Evolutionary conservation across 2,113 vertebrate genomes (phyloP).

Genomic region (Polypterus senegalus): DNA sequence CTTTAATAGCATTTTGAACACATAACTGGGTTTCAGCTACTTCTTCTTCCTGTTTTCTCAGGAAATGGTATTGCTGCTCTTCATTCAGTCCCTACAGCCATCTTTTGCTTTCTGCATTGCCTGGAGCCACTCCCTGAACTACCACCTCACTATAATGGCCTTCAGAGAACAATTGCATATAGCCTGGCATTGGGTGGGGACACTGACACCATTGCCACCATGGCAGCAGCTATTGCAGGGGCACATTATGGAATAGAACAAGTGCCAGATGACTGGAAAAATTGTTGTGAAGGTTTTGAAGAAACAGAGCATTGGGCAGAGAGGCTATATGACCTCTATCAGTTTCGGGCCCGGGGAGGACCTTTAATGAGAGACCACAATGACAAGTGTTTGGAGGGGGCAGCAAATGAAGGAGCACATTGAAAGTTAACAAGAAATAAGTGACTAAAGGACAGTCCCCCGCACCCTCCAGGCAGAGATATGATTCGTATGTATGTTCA

Average conservation of each 20-base stretch:
- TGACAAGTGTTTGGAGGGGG: neutral
- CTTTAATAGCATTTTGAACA: neutral
- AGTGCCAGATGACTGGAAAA: constrained; percentile 70
- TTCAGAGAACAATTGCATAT: constrained; percentile 85
- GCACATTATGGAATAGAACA: constrained; percentile 82
- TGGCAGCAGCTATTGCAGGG: constrained; percentile 92
- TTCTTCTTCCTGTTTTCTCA: constrained; percentile 23
- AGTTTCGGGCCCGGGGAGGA: constrained; percentile 23
- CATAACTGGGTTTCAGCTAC: neutral
- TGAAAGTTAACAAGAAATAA: too few species aligned
- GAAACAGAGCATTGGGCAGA: constrained; percentile 67
- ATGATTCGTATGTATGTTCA: too few species aligned
- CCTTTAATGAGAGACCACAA: constrained; percentile 13
- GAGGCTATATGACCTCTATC: constrained; percentile 64
- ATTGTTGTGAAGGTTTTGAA: constrained; percentile 75
- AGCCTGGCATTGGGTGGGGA: constrained; percentile 90
- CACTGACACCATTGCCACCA: constrained; percentile 96
- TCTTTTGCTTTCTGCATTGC: constrained; percentile 90
- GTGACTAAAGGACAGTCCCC: too few species aligned
- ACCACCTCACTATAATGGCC: constrained; percentile 60
- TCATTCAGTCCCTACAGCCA: constrained; percentile 90
- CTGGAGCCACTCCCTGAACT: constrained; percentile 72
- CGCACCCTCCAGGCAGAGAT: too few species aligned
- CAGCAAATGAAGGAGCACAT: too few species aligned
- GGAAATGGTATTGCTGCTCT: constrained; percentile 88